Percentiles rank a stretch among this genome's conserved stretches.
phyloP scores from a whole-genome alignment of 2,113 vertebrate species.

The Phodopus roborovskii region DNA sequence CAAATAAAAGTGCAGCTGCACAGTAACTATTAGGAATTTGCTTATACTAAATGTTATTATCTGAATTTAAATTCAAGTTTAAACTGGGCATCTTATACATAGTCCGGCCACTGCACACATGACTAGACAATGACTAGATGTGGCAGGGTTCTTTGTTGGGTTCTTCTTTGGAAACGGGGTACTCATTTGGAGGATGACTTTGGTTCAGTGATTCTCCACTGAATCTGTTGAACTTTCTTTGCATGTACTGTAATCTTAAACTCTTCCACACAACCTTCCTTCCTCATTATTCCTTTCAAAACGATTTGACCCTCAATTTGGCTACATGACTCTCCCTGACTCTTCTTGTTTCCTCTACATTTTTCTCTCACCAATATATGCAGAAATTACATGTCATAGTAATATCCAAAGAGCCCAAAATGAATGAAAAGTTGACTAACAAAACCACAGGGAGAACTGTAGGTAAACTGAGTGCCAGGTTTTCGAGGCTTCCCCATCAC shows the following conservation, averaged over 20 bases:
- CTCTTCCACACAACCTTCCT: no score
- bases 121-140: background rate
- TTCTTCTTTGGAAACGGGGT: background rate
- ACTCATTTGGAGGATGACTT: background rate
- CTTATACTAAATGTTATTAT: background rate
- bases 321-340: background rate
- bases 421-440: background rate
- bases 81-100: background rate
- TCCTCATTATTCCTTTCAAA: background rate
- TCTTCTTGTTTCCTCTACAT: background rate
- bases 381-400: background rate
- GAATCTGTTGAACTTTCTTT: background rate
- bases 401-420: background rate
- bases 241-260: background rate
- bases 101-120: background rate
- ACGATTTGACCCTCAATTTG: background rate
- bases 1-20: background rate
- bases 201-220: background rate
- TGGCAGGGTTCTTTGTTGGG: background rate
- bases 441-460: background rate
- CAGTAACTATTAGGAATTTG: background rate
- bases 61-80: constrained; percentile 15
- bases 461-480: background rate
- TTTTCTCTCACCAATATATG: background rate
- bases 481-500: background rate